Percentiles rank a stretch among this genome's conserved stretches.
Evolutionary conservation across 1,140 invertebrate species (phyloP).

Genomic region (Papilio aristodemus): DNA sequence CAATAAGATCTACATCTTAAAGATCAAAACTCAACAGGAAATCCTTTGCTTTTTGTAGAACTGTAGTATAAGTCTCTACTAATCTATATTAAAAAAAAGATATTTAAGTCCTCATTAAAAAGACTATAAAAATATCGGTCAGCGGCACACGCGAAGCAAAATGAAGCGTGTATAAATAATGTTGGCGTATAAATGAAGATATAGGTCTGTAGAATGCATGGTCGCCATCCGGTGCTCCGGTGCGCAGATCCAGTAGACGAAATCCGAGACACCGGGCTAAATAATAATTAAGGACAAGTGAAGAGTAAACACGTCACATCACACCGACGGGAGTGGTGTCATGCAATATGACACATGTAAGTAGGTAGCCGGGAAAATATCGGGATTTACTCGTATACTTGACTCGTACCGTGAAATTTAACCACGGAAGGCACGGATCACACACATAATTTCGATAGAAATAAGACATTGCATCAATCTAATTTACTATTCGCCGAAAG

Average conservation of each 20-base stretch:
- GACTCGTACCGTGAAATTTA: neutral
- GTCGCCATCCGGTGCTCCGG: slow-evolving; percentile 23
- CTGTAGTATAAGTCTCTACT: no score
- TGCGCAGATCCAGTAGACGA: slow-evolving; percentile 26
- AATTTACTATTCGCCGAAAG: no score
- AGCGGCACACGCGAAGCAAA: slow-evolving; percentile 19
- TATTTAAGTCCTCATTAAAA: neutral
- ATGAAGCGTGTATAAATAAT: slow-evolving; percentile 24
- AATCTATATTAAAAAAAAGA: neutral
- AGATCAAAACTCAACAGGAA: no score
- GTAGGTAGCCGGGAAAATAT: neutral
- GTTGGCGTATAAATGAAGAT: slow-evolving; percentile 19
- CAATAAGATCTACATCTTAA: no score
- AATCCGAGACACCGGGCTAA: slow-evolving; percentile 28
- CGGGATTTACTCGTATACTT: neutral
- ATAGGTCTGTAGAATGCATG: slow-evolving; percentile 28
- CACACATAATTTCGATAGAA: no score
- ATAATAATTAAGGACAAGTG: slow-evolving; percentile 31
- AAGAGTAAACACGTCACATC: slow-evolving; percentile 33
- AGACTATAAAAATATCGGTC: slow-evolving; percentile 26
- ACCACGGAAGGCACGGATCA: no score
- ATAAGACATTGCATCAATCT: no score
- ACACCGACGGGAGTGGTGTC: slow-evolving; percentile 2
- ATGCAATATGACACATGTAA: slow-evolving; percentile 22
- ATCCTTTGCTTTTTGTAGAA: no score